Evolutionary conservation across 2,797 vertebrate genomes (phyloP), one percentile per base, ranked within the genome.

Genomic region (Bovichtus variegatus): DNA sequence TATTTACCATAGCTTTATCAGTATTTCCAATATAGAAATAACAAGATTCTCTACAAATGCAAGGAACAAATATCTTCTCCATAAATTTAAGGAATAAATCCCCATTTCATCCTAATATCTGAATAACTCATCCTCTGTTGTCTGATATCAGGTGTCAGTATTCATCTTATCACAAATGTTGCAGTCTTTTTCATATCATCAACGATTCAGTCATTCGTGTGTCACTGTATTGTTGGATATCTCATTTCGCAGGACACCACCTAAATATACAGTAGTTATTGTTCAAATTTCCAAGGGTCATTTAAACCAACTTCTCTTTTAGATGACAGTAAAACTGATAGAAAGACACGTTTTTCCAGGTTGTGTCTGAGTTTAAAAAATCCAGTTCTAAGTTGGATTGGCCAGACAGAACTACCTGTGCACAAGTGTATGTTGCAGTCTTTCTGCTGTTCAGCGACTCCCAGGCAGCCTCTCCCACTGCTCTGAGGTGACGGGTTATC

Each of bases 401-500:
- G 3, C 7, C 29, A 1, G 18, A 44, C 46, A 19, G 9, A 2
- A 1, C 9, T 86, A 95, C 94, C 95, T 89, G 82, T 83, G 74
- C 95, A 95, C 6, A 25, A 46, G 40, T 94, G 89, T 3, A 54
- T 73, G 87, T 94, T 95, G 73, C 96, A 96, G 46, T 90, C 88
- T 61, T 55, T 93, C 71, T 89, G 83, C 78, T 96, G 95, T 25
- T 93, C 91, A 2, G 80, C 13, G 0, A 36, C 65, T 34, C 95
- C 96, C 15, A 65, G n/a, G 50, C 96, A 97, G 59, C 91, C 93
- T 81, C 94, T 90, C 2, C 96, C 96, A 0, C 93, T 91, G 0
- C 92, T 93, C 90, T 96, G 96, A 41, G 95, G 95, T 21, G 86
- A 50, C 0, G 96, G 96, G 72, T 94, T 96, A 69, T 94, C 84